A percentile compares a stretch with the other conserved stretches of the same genome.
phyloP scores from a whole-genome alignment of 2,888 invertebrate species.

The Mayetiola destructor region DNA sequence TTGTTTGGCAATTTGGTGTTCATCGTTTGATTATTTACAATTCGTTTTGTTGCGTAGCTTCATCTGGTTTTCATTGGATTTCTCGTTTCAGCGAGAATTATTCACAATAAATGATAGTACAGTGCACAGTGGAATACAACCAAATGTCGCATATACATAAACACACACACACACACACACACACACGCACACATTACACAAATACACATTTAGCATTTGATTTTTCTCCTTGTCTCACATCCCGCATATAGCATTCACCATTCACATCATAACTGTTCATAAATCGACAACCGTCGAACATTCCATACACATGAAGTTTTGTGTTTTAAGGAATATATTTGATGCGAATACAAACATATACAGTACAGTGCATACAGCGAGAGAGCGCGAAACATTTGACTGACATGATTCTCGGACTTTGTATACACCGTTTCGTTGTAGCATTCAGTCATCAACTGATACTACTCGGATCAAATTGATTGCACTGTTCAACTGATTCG shows the following conservation, averaged over 20 bases:
- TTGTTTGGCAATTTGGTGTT: no score
- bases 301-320: no score
- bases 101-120: no score
- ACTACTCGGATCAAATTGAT: constrained; percentile 14
- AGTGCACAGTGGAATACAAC: no score
- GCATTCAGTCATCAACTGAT: constrained; percentile 13
- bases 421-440: constrained; percentile 3
- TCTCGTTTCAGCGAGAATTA: not conserved
- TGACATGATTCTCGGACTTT: constrained; percentile 11
- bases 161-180: not conserved
- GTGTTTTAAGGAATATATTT: no score
- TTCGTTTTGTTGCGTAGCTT: no score
- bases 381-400: constrained; percentile 7
- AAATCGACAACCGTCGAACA: not conserved
- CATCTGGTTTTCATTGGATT: not conserved
- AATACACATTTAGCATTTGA: not conserved
- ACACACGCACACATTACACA: not conserved
- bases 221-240: not conserved
- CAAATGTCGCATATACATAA: no score
- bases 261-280: not conserved
- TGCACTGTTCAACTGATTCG: constrained; percentile 7
- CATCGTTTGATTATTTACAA: no score
- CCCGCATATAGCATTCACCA: not conserved
- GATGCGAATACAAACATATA: no score
- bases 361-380: constrained; percentile 5